Evolutionary conservation across 2,797 vertebrate species (phyloP).

Genomic region (Taenioides sp.): DNA sequence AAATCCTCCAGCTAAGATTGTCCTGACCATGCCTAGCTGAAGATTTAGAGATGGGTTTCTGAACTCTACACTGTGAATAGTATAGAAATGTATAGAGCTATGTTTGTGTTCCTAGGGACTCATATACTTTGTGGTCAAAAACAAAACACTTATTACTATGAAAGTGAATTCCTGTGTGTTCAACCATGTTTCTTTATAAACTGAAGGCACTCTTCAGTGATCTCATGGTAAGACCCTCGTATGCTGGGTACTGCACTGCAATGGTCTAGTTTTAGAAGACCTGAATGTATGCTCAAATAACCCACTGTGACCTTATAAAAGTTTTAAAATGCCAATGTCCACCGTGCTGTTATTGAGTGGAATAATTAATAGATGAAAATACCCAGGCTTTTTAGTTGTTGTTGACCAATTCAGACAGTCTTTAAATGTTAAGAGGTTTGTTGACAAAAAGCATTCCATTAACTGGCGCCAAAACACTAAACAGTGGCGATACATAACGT

Average conservation of each 20-base stretch:
- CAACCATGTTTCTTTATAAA: not conserved
- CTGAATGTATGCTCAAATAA: not conserved
- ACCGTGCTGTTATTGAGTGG: not conserved
- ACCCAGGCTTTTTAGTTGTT: constrained; percentile 22
- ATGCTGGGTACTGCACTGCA: not conserved
- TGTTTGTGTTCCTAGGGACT: not conserved
- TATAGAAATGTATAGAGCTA: too few species aligned
- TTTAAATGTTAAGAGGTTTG: constrained; percentile 61
- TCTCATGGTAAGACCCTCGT: not conserved
- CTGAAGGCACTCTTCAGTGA: not conserved
- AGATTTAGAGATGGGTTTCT: too few species aligned
- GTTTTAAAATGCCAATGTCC: not conserved
- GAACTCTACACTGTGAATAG: too few species aligned
- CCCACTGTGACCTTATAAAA: not conserved
- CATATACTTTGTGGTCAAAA: not conserved
- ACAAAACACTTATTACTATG: not conserved
- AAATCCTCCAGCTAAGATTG: too few species aligned
- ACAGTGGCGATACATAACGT: constrained; percentile 34
- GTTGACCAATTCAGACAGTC: constrained; percentile 36
- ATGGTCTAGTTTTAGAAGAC: not conserved
- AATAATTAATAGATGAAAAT: constrained; percentile 37
- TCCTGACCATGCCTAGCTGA: too few species aligned
- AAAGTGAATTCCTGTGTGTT: not conserved
- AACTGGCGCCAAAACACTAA: constrained; percentile 37
- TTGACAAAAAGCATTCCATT: constrained; percentile 64